Conservation (phyloP, 2,113 vertebrate species). For the Callocephalon fimbriatum region DNA sequence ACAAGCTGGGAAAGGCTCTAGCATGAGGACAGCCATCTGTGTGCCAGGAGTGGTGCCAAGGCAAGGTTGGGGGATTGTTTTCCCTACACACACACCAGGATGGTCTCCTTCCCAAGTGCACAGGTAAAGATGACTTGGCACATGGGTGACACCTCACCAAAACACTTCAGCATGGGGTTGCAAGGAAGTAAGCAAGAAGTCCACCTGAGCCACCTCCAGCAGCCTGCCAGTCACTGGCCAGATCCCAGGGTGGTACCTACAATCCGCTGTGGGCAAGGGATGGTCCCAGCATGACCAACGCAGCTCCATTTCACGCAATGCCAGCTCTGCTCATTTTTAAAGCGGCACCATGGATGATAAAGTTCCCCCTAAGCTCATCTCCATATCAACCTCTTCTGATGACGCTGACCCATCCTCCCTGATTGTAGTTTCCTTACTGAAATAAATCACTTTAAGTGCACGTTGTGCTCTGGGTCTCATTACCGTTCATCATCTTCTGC, state of each 20-base stretch:
- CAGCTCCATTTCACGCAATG: background rate
- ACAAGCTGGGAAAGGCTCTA: constrained; percentile 31
- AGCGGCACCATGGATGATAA: background rate
- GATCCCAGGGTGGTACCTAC: background rate
- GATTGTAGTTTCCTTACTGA: constrained; percentile 2
- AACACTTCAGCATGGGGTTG: background rate
- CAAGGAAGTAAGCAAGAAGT: background rate
- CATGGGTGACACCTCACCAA: background rate
- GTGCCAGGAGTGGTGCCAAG: constrained; percentile 12
- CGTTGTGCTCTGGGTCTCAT: constrained; percentile 16
- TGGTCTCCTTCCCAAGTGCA: constrained; percentile 15
- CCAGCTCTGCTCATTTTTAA: constrained; percentile 21
- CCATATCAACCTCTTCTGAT: constrained; percentile 7
- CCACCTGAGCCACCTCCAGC: background rate
- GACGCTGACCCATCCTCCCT: constrained; percentile 19
- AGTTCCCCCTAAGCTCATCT: background rate
- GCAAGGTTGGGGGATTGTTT: background rate
- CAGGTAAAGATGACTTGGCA: background rate
- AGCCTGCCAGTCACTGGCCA: background rate
- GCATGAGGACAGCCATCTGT: constrained; percentile 34
- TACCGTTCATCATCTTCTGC: background rate
- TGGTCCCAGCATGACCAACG: background rate
- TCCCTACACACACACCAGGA: background rate
- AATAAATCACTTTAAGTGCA: constrained; percentile 31
- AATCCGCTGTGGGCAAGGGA: background rate